Percentiles rank a stretch among this genome's conserved stretches.
These are phyloP conservation scores for Anguilla anguilla DNA, from an alignment of 2,797 vertebrate genomes.

Conservation along the genomic window DNA sequence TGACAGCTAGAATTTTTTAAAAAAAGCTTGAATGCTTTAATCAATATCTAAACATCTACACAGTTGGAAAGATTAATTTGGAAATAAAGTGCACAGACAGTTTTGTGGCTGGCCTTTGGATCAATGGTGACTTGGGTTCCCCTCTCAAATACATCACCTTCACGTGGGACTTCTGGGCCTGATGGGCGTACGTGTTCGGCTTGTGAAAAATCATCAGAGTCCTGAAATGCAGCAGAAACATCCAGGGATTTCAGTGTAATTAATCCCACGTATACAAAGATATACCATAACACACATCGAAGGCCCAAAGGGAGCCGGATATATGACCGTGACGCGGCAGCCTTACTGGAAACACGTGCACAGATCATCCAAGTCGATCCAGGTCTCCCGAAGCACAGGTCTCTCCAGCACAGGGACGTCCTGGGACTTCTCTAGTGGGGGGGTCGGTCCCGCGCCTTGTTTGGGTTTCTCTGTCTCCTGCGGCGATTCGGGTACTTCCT, in stretches of 20 bases:
- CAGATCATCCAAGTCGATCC: conserved; percentile 87
- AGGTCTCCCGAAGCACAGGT: conserved; percentile 71
- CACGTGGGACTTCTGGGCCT: conserved; percentile 76
- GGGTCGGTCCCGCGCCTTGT: conserved; percentile 37
- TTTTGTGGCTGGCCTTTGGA: not conserved
- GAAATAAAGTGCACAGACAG: not conserved
- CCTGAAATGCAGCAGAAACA: conserved; percentile 59
- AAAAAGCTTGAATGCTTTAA: not conserved
- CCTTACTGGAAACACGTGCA: conserved; percentile 88
- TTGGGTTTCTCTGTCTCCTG: conserved; percentile 43
- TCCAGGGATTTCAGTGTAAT: not conserved
- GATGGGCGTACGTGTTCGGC: conserved; percentile 74
- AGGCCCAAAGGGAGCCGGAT: not conserved
- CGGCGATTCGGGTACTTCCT: conserved; percentile 22
- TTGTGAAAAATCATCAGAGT: conserved; percentile 87
- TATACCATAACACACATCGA: not conserved
- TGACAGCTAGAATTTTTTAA: not conserved
- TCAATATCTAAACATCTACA: not conserved
- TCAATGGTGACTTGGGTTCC: not conserved
- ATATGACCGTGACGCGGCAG: too few species aligned
- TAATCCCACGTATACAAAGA: not conserved
- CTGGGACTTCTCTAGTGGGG: conserved; percentile 51
- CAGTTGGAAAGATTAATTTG: not conserved
- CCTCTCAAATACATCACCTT: conserved; percentile 72
- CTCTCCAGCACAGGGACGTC: conserved; percentile 51